Conservation (phyloP, 2,888 invertebrate species). For the Malthinus seriepunctatus region DNA sequence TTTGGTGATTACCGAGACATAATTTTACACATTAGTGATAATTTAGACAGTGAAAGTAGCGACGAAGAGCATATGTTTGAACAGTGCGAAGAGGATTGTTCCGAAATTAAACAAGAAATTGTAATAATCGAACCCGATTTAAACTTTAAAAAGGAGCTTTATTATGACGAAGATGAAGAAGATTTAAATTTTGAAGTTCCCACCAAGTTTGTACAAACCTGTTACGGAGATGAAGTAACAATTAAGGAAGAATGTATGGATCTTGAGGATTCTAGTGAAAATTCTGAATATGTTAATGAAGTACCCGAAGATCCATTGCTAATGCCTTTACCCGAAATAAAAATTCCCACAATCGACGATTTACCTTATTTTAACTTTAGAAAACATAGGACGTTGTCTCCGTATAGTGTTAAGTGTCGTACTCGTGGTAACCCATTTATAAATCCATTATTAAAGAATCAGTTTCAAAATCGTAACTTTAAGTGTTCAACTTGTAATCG, state of each 20-base stretch:
- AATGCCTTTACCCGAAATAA: background rate
- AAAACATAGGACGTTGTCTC: conserved; percentile 32
- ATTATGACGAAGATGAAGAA: conserved; percentile 23
- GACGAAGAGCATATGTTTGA: conserved; percentile 39
- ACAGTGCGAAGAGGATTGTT: conserved; percentile 15
- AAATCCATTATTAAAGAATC: conserved; percentile 50
- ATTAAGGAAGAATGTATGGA: conserved; percentile 7
- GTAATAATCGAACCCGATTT: conserved; percentile 49
- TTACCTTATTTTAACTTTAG: conserved; percentile 18
- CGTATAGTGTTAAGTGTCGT: conserved; percentile 46
- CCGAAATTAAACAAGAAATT: conserved; percentile 42
- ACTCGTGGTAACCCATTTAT: conserved; percentile 52
- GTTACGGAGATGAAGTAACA: conserved; percentile 29
- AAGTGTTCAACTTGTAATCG: conserved; percentile 51
- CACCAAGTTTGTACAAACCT: conserved; percentile 31
- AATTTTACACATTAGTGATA: conserved; percentile 35
- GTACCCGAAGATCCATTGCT: background rate
- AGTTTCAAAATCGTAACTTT: conserved; percentile 51
- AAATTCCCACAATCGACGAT: background rate
- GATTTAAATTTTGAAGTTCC: conserved; percentile 9
- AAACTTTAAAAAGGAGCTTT: conserved; percentile 39
- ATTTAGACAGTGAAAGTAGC: conserved; percentile 15
- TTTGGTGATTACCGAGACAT: conserved; percentile 49
- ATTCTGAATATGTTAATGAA: background rate
- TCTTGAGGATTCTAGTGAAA: background rate